phyloP scores from a whole-genome alignment of 2,888 invertebrate genomes.

The Eupithecia pulchellata region DNA sequence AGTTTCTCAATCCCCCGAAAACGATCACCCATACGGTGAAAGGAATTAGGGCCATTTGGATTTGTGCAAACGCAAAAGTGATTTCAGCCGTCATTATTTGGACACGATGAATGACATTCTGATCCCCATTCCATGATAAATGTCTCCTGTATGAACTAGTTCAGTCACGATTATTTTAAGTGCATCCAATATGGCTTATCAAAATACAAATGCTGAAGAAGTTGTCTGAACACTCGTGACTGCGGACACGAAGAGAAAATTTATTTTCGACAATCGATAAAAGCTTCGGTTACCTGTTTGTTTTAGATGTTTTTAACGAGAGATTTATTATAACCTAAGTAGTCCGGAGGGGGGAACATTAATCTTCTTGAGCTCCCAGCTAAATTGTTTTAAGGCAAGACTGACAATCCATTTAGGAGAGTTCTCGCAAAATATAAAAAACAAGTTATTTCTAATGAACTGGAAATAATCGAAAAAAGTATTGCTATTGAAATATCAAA shows the following conservation, averaged over 20 bases:
- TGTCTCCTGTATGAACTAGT: conserved; percentile 55
- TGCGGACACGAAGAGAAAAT: conserved; percentile 64
- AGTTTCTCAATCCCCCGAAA: conserved; percentile 43
- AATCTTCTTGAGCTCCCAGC: conserved; percentile 65
- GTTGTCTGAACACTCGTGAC: conserved; percentile 65
- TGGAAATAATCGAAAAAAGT: conserved; percentile 64
- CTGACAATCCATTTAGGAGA: conserved; percentile 69
- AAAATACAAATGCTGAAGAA: conserved; percentile 53
- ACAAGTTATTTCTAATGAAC: conserved; percentile 69
- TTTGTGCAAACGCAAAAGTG: conserved; percentile 44
- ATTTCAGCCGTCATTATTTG: conserved; percentile 55
- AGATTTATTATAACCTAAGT: conserved; percentile 70
- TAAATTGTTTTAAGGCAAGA: conserved; percentile 69
- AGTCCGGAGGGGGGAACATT: conserved; percentile 59
- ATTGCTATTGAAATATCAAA: conserved; percentile 52
- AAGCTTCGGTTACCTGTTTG: conserved; percentile 54
- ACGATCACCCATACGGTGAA: conserved; percentile 47
- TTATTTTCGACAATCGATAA: conserved; percentile 64
- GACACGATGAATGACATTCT: conserved; percentile 64
- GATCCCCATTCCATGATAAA: conserved; percentile 63
- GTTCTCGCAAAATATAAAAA: conserved; percentile 62
- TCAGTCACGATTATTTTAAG: conserved; percentile 50
- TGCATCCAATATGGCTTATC: conserved; percentile 46
- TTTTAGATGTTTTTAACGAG: conserved; percentile 52
- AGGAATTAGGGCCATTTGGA: conserved; percentile 49